phyloP scores from a whole-genome alignment of 2,113 vertebrate genomes.

The Prochilodus magdalenae region DNA sequence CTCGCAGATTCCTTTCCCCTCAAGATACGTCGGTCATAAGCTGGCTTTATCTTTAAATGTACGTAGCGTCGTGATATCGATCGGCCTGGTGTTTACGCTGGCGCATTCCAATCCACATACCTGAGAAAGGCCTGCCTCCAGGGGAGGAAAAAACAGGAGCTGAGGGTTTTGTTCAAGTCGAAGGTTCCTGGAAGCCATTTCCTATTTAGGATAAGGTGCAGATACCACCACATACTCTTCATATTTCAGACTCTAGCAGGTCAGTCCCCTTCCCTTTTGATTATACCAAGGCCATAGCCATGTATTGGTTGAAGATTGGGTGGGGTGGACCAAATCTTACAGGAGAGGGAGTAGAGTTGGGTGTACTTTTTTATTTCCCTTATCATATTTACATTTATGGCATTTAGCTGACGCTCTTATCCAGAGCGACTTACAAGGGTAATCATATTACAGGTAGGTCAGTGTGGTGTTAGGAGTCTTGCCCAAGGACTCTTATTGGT shows the following conservation, averaged over 20 bases:
- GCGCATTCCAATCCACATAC: conserved; percentile 28
- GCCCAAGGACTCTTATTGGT: too few relatives aligned
- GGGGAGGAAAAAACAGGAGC: not conserved
- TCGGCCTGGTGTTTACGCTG: not conserved
- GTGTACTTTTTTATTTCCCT: too few relatives aligned
- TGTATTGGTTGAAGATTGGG: too few relatives aligned
- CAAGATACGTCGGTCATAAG: not conserved
- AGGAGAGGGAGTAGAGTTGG: too few relatives aligned
- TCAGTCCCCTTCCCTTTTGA: not conserved
- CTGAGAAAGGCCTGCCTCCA: not conserved
- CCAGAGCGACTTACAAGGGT: too few relatives aligned
- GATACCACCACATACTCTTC: not conserved
- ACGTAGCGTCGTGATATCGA: not conserved
- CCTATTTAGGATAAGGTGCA: conserved; percentile 41
- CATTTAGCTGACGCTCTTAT: too few relatives aligned
- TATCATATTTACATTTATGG: too few relatives aligned
- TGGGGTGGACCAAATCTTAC: too few relatives aligned
- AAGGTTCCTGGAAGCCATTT: conserved; percentile 24
- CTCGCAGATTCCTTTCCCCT: not conserved
- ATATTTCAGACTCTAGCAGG: not conserved
- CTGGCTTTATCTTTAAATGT: not conserved
- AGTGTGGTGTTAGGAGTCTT: too few relatives aligned
- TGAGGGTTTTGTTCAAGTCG: conserved; percentile 31
- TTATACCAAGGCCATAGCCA: too few relatives aligned
- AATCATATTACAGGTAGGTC: too few relatives aligned